Conservation (phyloP, 2,888 invertebrate species). For the Tetanocera ferruginea region DNA sequence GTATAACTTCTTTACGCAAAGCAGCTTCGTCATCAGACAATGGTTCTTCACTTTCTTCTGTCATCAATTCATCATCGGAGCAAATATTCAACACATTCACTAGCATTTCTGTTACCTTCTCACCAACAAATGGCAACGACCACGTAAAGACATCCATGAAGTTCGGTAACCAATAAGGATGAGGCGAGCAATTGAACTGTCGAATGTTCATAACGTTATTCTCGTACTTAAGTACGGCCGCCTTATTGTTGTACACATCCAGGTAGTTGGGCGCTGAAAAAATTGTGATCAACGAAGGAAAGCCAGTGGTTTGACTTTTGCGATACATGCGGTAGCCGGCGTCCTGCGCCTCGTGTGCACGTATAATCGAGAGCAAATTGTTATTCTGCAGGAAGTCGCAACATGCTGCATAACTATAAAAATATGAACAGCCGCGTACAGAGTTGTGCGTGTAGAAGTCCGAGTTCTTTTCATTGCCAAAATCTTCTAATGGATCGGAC, state of each 20-base stretch:
- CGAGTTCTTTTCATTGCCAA: constrained; percentile 95
- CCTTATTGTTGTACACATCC: constrained; percentile 99
- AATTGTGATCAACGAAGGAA: constrained; percentile 99
- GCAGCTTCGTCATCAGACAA: constrained; percentile 81
- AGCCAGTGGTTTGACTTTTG: constrained; percentile 99
- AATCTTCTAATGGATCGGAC: constrained; percentile 99
- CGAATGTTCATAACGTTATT: constrained; percentile 99
- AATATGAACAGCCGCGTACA: constrained; percentile 98
- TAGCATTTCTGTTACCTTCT: constrained; percentile 99
- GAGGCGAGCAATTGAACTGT: constrained; percentile 99
- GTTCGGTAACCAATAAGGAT: constrained; percentile 99
- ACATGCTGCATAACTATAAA: constrained; percentile 99
- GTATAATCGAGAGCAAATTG: constrained; percentile 98
- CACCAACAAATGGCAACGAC: constrained; percentile 99
- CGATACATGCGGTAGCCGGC: constrained; percentile 98
- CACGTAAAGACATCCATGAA: constrained; percentile 99
- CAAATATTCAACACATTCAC: constrained; percentile 99
- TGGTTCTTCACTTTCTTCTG: constrained; percentile 88
- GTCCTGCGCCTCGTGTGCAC: constrained; percentile 99
- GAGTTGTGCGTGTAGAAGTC: constrained; percentile 99
- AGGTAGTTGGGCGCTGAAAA: constrained; percentile 99
- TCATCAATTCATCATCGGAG: constrained; percentile 98
- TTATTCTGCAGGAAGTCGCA: constrained; percentile 99
- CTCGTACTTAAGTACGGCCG: constrained; percentile 99
- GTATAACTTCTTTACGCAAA: constrained; percentile 98